phyloP scores from a whole-genome alignment of 2,888 invertebrate species.

The Teleiodes luculella region DNA sequence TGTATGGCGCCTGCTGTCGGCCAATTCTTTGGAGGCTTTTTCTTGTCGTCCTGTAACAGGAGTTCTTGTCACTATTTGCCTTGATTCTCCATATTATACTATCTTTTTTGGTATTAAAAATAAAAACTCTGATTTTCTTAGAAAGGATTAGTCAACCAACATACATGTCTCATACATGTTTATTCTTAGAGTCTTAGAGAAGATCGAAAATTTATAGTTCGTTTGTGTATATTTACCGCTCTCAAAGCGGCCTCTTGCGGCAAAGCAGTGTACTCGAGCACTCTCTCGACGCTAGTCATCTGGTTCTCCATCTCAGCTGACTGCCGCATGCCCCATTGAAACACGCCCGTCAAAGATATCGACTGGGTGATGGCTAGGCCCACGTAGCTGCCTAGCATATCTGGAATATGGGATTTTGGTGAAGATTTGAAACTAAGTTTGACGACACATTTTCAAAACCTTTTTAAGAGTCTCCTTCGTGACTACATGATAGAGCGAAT shows the following conservation, averaged over 20 bases:
- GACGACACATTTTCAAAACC: too few relatives aligned
- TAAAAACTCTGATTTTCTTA: neutral
- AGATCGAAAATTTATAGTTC: too few relatives aligned
- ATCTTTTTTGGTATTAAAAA: too few relatives aligned
- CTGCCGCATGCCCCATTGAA: slow-evolving; percentile 91
- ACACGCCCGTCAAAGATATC: slow-evolving; percentile 80
- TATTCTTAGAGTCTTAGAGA: too few relatives aligned
- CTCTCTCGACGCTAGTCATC: slow-evolving; percentile 89
- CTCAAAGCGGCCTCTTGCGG: slow-evolving; percentile 71
- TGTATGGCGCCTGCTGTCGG: slow-evolving; percentile 71
- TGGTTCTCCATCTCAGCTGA: slow-evolving; percentile 91
- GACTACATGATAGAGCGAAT: too few relatives aligned
- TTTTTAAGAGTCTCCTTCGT: too few relatives aligned
- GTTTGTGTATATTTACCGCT: slow-evolving; percentile 45
- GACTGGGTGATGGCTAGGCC: slow-evolving; percentile 83
- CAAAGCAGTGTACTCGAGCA: slow-evolving; percentile 82
- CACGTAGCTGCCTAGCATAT: slow-evolving; percentile 75
- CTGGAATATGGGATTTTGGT: slow-evolving; percentile 40
- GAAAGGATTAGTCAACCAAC: too few relatives aligned
- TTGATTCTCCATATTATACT: too few relatives aligned
- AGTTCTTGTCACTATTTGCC: too few relatives aligned
- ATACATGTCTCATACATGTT: too few relatives aligned
- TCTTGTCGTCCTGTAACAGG: slow-evolving; percentile 23
- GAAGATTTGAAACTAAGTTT: neutral
- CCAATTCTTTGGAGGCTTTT: slow-evolving; percentile 69